Evolutionary conservation across 2,888 invertebrate genomes (phyloP).

Genomic region (Epinotia nisella): DNA sequence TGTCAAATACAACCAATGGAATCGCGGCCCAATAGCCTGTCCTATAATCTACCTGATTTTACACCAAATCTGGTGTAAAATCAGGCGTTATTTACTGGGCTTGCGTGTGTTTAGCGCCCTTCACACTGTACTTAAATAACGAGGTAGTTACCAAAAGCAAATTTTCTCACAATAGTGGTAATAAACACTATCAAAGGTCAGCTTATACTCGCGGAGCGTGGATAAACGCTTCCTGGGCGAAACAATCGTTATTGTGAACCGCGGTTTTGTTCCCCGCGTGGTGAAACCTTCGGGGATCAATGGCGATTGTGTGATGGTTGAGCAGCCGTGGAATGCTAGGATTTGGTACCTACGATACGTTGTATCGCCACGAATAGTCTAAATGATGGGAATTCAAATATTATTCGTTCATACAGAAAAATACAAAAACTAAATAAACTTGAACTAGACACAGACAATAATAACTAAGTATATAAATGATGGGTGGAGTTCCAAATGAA

Average conservation of each 20-base stretch:
- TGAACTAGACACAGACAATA: too few relatives aligned
- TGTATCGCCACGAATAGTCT: background rate
- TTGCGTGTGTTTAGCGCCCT: constrained; percentile 32
- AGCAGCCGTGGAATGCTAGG: constrained; percentile 49
- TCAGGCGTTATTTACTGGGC: background rate
- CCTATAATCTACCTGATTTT: background rate
- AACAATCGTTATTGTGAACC: constrained; percentile 76
- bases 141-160: constrained; percentile 45
- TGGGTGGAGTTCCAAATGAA: too few relatives aligned
- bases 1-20: background rate
- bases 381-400: background rate
- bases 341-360: constrained; percentile 23
- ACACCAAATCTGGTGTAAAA: background rate
- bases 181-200: constrained; percentile 60
- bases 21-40: background rate
- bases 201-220: constrained; percentile 68
- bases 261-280: constrained; percentile 55
- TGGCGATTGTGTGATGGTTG: constrained; percentile 73
- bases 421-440: too few relatives aligned
- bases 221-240: constrained; percentile 77
- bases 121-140: constrained; percentile 32
- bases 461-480: background rate
- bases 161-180: constrained; percentile 45
- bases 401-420: too few relatives aligned
- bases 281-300: constrained; percentile 82